These are phyloP conservation scores for Meandrina meandrites DNA, from an alignment of 92 coral and sea anemone species.

Conservation along the genomic window DNA sequence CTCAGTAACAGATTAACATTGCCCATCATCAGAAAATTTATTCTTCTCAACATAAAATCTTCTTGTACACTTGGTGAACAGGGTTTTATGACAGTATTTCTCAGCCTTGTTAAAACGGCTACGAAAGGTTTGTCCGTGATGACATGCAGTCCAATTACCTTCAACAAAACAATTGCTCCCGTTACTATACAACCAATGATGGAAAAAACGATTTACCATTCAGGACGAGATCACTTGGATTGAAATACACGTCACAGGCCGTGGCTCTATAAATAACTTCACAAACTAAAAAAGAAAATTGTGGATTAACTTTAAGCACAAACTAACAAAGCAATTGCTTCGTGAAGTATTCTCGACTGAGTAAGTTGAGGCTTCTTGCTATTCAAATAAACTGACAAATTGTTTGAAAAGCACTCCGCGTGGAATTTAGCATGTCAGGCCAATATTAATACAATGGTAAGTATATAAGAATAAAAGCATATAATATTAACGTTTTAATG, in stretches of 20 bases:
- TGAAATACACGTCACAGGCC: not conserved
- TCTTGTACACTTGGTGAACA: not conserved
- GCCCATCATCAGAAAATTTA: slow-evolving; percentile 28
- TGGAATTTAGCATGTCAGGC: not conserved
- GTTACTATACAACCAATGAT: not conserved
- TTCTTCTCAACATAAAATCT: not conserved
- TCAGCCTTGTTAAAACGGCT: not conserved
- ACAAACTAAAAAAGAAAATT: not conserved
- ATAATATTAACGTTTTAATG: not conserved
- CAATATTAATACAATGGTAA: not conserved
- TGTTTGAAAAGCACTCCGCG: not conserved
- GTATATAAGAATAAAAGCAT: not conserved
- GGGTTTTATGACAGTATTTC: not conserved
- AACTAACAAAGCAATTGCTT: not conserved
- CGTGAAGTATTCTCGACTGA: not conserved
- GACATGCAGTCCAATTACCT: not conserved
- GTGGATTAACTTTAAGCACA: not conserved
- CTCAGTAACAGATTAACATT: slow-evolving; percentile 17
- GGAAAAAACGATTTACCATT: not conserved
- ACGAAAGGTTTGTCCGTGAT: not conserved
- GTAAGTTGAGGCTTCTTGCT: not conserved
- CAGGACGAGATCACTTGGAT: not conserved
- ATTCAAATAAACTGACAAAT: not conserved
- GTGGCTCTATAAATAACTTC: not conserved
- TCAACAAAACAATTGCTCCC: not conserved